Base-by-base conservation (phyloP, 2,113 vertebrate species). In the Syngnathus scovelli region DNA sequence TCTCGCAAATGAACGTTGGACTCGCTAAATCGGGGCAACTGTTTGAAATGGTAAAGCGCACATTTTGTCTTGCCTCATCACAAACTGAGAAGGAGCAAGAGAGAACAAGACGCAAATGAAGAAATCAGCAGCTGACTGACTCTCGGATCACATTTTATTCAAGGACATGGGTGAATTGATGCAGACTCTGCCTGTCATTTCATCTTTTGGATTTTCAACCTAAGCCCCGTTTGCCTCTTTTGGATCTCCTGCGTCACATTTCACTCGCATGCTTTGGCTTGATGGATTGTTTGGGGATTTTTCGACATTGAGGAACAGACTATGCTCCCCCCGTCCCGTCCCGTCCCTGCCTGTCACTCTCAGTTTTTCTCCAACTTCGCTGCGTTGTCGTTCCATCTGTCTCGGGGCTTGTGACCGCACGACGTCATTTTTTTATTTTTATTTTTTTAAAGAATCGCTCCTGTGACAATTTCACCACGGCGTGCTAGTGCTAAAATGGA, bases 1-100 rank as follows among this genome's bases (percentile, higher is more conserved):
- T 59, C 41, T 71, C 54, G 19, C 51, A 51, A 55, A 72, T 71
- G 39, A 56, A 51, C 49, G 54, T 66, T 66, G 44, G 41, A 61
- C 46, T 81, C 13, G 8, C 27, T 33, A 3, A 33, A 33, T 33
- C 27, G 27, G 27, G 27, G 3, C 27, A 33, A 33, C 27, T 3
- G 27, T 33, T 33, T 33, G 27, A 33, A 33, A 33, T 33, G 1
- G 27, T 3, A 33, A 33, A 33, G 27, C 27, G 3, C 27, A 3
- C 27, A 43, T 4, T 43, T 43, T 13, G 9, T 13, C 41, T 12
- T 12, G 1, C 11, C 10, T 9, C 41, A 12, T 43, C 1, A 0
- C 41, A 43, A 12, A 43, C 12, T 43, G 6, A 43, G 41, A 3
- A 43, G 41, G 41, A 1, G 41, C 11, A 12, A 9, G 9, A 43